Evolutionary conservation across 1,140 invertebrate genomes (phyloP).

Genomic region (Lethrus apterus): DNA sequence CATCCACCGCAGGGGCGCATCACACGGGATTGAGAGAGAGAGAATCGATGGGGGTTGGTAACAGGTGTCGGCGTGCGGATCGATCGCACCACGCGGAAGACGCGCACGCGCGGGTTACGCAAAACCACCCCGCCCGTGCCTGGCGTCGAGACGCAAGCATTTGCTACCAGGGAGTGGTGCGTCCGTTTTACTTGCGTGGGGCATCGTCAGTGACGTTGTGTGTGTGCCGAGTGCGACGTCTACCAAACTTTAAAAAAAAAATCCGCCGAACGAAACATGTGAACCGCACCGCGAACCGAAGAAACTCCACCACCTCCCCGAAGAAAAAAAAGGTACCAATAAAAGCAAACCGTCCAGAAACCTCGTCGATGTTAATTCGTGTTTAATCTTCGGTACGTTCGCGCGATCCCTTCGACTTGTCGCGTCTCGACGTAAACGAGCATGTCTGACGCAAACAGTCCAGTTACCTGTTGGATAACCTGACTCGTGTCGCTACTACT

Average conservation of each 20-base stretch:
- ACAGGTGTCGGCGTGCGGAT: slow-evolving; percentile 39
- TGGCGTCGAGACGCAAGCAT: slow-evolving; percentile 30
- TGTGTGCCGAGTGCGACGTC: background rate
- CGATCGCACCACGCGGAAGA: slow-evolving; percentile 30
- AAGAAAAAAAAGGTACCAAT: slow-evolving; percentile 6
- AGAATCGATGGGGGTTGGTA: slow-evolving; percentile 30
- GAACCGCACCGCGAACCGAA: background rate
- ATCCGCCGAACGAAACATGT: no score
- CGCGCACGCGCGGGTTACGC: slow-evolving; percentile 26
- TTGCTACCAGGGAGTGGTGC: slow-evolving; percentile 37
- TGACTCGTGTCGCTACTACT: slow-evolving; percentile 32
- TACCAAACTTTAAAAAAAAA: no score
- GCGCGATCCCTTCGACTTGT: background rate
- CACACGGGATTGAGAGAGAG: slow-evolving; percentile 7
- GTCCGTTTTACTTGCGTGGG: slow-evolving; percentile 16
- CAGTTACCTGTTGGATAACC: slow-evolving; percentile 36
- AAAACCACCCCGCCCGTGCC: slow-evolving; percentile 23
- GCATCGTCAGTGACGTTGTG: no score
- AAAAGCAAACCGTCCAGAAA: slow-evolving; percentile 9
- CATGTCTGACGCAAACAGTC: slow-evolving; percentile 23
- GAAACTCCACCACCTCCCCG: background rate
- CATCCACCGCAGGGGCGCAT: slow-evolving; percentile 15
- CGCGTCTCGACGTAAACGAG: slow-evolving; percentile 2
- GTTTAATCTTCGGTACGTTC: background rate
- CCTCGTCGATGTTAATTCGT: background rate